Conservation (phyloP, 53 echinoderm and acorn worm species). For the Holothuria scabra region DNA sequence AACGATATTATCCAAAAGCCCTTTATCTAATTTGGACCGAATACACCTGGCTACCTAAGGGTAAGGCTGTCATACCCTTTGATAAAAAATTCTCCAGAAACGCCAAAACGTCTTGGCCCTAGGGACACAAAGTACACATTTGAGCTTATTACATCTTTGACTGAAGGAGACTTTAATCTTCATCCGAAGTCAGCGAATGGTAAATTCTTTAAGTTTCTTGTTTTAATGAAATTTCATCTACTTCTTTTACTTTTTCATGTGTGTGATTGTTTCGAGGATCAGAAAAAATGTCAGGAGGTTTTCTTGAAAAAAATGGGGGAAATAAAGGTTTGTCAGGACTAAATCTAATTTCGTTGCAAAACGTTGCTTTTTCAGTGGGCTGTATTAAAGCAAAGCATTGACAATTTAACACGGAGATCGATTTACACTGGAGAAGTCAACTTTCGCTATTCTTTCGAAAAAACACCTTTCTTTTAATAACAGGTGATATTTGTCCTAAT, state of each 20-base stretch:
- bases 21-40: constrained; percentile 37
- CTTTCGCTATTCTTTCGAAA: constrained; percentile 37
- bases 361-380: constrained; percentile 46
- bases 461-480: constrained; percentile 44
- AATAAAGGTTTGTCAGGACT: constrained; percentile 30
- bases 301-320: not conserved
- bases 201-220: constrained; percentile 41
- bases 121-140: constrained; percentile 42
- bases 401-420: constrained; percentile 42
- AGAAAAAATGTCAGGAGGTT: constrained; percentile 19
- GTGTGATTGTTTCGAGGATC: constrained; percentile 39
- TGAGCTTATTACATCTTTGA: constrained; percentile 47
- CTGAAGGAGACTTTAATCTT: constrained; percentile 32
- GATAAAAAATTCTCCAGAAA: constrained; percentile 38
- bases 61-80: constrained; percentile 41
- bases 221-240: constrained; percentile 44
- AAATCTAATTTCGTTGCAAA: constrained; percentile 49
- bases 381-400: constrained; percentile 41
- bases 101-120: constrained; percentile 38
- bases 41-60: constrained; percentile 43
- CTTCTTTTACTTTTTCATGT: constrained; percentile 8
- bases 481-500: constrained; percentile 47
- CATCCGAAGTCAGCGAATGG: constrained; percentile 42
- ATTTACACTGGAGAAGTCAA: constrained; percentile 46
- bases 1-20: constrained; percentile 40